phyloP scores from a whole-genome alignment of 2,888 invertebrate genomes.

The Apodemia zela region DNA sequence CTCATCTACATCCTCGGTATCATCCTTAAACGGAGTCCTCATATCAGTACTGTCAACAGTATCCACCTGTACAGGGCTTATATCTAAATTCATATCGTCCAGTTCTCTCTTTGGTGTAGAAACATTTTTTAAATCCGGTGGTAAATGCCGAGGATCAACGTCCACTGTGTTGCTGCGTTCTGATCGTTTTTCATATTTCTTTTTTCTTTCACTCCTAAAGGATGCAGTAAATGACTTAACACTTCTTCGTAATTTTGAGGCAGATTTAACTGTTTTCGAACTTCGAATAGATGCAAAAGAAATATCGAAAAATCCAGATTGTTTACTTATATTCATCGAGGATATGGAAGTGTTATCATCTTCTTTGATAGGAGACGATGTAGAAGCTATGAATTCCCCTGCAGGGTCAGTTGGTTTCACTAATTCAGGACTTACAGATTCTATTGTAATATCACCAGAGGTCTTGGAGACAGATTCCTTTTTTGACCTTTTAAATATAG shows the following conservation, averaged over 20 bases:
- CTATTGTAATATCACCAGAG: conserved; percentile 64
- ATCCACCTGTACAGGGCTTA: conserved; percentile 71
- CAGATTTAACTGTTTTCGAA: conserved; percentile 71
- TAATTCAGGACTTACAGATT: conserved; percentile 63
- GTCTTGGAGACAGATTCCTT: conserved; percentile 64
- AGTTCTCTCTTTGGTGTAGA: conserved; percentile 62
- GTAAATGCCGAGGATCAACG: conserved; percentile 60
- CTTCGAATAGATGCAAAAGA: conserved; percentile 69
- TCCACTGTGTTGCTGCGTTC: conserved; percentile 63
- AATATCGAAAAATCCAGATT: conserved; percentile 74
- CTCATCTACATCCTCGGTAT: conserved; percentile 50
- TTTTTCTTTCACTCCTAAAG: conserved; percentile 73
- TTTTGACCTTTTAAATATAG: conserved; percentile 70
- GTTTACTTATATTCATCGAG: conserved; percentile 72
- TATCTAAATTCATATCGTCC: conserved; percentile 63
- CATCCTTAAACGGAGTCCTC: conserved; percentile 46
- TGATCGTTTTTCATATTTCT: conserved; percentile 69
- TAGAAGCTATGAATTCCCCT: conserved; percentile 66
- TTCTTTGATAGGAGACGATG: conserved; percentile 71
- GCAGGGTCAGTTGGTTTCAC: conserved; percentile 69
- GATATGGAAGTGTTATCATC: conserved; percentile 70
- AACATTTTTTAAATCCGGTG: conserved; percentile 52
- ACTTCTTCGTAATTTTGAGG: conserved; percentile 69
- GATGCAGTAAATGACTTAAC: conserved; percentile 77
- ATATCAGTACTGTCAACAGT: conserved; percentile 66